Evolutionary conservation across 2,113 vertebrate genomes (phyloP).

Genomic region (Atlantisia rogersi): DNA sequence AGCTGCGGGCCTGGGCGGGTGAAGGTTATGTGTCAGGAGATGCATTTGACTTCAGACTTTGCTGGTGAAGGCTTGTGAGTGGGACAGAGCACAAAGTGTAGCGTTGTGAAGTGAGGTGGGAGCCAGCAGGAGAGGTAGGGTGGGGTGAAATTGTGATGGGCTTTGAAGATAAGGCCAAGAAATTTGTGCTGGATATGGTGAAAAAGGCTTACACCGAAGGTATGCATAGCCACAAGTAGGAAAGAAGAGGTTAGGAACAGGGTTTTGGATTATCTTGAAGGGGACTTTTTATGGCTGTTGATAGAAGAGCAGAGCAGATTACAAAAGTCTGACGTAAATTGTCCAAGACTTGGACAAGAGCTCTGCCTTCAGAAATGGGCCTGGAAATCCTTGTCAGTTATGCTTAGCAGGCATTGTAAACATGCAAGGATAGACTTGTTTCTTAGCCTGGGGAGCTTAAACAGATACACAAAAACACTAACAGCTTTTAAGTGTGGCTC

Average conservation of each 20-base stretch:
- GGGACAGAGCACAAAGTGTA: background rate
- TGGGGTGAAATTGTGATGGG: slow-evolving; percentile 31
- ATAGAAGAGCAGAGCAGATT: background rate
- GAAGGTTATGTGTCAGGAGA: background rate
- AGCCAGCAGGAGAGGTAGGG: slow-evolving; percentile 31
- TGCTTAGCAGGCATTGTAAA: slow-evolving; percentile 59
- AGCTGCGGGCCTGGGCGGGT: background rate
- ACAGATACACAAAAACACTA: slow-evolving; percentile 57
- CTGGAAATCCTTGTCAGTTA: slow-evolving; percentile 61
- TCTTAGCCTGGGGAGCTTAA: slow-evolving; percentile 62
- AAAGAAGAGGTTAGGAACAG: background rate
- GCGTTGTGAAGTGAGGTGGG: background rate
- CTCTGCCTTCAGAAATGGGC: slow-evolving; percentile 10
- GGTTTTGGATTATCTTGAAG: background rate
- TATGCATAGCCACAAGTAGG: background rate
- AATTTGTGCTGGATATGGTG: background rate
- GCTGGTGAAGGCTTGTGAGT: background rate
- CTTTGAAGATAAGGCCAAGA: slow-evolving; percentile 69
- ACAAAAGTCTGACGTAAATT: background rate
- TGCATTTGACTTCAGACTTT: background rate
- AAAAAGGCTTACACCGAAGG: background rate
- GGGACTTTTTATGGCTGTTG: background rate
- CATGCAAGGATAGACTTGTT: slow-evolving; percentile 69
- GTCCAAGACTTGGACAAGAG: slow-evolving; percentile 22
- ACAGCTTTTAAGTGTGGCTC: slow-evolving; percentile 66